phyloP scores from a whole-genome alignment of 2,113 vertebrate species.

The Cyrtonyx montezumae region DNA sequence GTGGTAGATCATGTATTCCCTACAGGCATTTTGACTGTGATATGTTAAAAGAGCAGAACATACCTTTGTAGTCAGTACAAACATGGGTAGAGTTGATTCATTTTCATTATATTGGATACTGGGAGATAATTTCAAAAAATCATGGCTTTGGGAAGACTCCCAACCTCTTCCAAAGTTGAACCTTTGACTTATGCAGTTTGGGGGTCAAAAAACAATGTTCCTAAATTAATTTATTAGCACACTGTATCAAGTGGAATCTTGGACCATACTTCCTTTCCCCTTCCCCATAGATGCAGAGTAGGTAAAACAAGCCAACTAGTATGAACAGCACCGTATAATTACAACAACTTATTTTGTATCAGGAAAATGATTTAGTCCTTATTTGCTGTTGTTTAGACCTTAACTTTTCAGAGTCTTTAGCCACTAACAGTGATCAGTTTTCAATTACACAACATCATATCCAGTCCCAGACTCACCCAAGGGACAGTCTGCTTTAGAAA shows the following conservation, averaged over 20 bases:
- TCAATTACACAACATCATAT: neutral
- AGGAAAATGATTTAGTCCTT: neutral
- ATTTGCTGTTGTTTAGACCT: neutral
- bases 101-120: neutral
- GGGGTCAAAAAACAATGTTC: neutral
- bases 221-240: neutral
- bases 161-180: neutral
- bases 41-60: neutral
- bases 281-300: neutral
- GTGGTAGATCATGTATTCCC: neutral
- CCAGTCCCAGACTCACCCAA: neutral
- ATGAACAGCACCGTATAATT: neutral
- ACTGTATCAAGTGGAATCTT: neutral
- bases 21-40: neutral
- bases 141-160: neutral
- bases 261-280: neutral
- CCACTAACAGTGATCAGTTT: neutral
- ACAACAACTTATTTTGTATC: neutral
- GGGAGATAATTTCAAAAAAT: neutral
- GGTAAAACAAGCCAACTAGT: neutral
- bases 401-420: neutral
- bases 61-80: neutral
- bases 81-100: neutral
- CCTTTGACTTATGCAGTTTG: neutral
- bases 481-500: neutral